These are phyloP conservation scores for Caenorhabditis angaria DNA, from an alignment of 2,888 invertebrate species.

Conservation along the genomic window DNA sequence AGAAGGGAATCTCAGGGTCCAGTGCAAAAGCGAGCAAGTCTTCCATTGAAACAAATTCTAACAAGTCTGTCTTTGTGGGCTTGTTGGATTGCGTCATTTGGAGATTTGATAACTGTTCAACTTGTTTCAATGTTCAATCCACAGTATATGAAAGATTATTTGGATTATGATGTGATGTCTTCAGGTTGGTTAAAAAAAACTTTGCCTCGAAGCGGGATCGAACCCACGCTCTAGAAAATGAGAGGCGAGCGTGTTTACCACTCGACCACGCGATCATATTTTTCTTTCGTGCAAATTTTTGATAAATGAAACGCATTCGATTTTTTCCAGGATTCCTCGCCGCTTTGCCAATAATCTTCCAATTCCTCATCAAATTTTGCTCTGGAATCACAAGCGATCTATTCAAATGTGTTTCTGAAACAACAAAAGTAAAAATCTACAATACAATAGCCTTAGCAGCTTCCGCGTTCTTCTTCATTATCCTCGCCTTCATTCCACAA, in stretches of 20 bases:
- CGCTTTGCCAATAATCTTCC: constrained; percentile 50
- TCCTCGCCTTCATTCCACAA: constrained; percentile 44
- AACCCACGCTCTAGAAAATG: too few relatives aligned
- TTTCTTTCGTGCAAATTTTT: neutral
- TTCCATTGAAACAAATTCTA: constrained; percentile 45
- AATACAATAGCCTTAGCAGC: constrained; percentile 44
- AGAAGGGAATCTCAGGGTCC: neutral
- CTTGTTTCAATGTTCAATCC: constrained; percentile 52
- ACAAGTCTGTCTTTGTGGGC: constrained; percentile 45
- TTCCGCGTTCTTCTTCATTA: constrained; percentile 43
- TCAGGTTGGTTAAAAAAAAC: constrained; percentile 29
- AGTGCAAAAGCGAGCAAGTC: neutral
- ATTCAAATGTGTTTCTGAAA: constrained; percentile 39
- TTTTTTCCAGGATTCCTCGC: constrained; percentile 47
- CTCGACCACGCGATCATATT: neutral
- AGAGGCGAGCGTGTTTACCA: too few relatives aligned
- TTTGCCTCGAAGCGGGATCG: too few relatives aligned
- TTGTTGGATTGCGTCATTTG: constrained; percentile 51
- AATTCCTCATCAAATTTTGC: constrained; percentile 40
- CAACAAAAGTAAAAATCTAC: constrained; percentile 38
- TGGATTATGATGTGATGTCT: constrained; percentile 47
- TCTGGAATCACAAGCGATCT: constrained; percentile 43
- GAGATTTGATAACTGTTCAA: constrained; percentile 49
- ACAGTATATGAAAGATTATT: constrained; percentile 54
- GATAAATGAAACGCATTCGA: too few relatives aligned